These are phyloP conservation scores for Craseonycteris thonglongyai DNA, from an alignment of 2,113 vertebrate genomes.

Conservation along the genomic window DNA sequence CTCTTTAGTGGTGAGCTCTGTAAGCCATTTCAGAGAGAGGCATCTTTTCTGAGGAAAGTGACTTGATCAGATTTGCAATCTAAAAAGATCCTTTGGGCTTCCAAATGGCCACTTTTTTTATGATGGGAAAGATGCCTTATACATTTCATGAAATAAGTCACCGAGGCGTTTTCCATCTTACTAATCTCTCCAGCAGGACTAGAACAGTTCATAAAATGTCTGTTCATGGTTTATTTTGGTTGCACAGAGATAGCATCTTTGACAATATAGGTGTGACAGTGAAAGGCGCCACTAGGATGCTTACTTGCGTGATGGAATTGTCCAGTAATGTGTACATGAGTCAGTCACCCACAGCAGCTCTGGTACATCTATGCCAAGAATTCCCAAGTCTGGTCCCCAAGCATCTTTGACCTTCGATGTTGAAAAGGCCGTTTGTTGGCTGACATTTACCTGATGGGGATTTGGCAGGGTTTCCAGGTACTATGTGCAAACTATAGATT, in stretches of 20 bases:
- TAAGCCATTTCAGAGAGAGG: background rate
- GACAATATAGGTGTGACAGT: background rate
- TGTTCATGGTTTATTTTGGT: background rate
- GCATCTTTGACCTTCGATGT: background rate
- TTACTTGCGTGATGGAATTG: constrained; percentile 11
- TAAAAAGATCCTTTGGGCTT: background rate
- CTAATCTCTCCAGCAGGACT: background rate
- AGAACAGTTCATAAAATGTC: background rate
- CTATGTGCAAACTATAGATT: background rate
- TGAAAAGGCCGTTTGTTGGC: background rate
- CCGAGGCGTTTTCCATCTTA: background rate
- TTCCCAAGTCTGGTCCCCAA: background rate
- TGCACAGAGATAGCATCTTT: background rate
- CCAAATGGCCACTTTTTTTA: background rate
- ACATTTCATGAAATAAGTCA: background rate
- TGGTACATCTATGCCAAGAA: background rate
- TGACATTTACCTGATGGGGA: background rate
- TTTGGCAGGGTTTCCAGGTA: background rate
- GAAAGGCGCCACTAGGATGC: background rate
- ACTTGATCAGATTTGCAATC: background rate
- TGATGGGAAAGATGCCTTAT: background rate
- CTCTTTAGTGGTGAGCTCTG: background rate
- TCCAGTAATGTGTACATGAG: background rate
- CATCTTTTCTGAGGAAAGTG: background rate
- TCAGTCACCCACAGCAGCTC: background rate